These are phyloP conservation scores for Gopherus flavomarginatus DNA, from an alignment of 2,113 vertebrate species.

Conservation along the genomic window DNA sequence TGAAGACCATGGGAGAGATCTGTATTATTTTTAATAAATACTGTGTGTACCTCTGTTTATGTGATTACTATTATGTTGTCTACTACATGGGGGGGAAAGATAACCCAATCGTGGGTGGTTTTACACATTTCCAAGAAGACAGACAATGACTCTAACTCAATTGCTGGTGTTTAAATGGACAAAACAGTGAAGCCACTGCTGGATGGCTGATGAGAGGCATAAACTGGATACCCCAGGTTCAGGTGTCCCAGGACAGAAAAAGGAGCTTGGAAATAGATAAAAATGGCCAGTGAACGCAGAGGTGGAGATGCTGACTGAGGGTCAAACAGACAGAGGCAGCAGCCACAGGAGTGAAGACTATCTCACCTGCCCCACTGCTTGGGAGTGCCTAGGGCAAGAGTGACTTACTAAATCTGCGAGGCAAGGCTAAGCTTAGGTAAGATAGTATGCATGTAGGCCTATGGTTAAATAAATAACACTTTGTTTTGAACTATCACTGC, in stretches of 20 bases:
- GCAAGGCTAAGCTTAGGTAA: background rate
- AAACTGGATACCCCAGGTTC: background rate
- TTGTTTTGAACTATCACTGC: slow-evolving; percentile 1
- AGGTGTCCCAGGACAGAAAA: background rate
- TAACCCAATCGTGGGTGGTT: background rate
- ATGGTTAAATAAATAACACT: background rate
- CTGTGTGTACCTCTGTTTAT: background rate
- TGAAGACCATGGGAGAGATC: background rate
- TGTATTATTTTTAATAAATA: background rate
- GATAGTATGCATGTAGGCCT: background rate
- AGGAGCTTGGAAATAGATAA: background rate
- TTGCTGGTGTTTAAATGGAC: background rate
- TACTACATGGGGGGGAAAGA: background rate
- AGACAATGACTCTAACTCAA: background rate
- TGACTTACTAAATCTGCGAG: slow-evolving; percentile 3
- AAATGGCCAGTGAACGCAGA: slow-evolving; percentile 22
- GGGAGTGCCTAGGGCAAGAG: background rate
- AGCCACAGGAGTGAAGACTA: background rate
- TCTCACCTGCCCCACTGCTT: slow-evolving; percentile 6
- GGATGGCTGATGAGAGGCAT: slow-evolving; percentile 30
- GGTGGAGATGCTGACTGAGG: slow-evolving; percentile 9
- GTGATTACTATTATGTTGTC: background rate
- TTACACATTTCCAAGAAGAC: background rate
- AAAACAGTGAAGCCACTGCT: background rate
- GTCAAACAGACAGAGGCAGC: background rate